Conservation (phyloP, 2,113 vertebrate species). For the Pyxicephalus adspersus region DNA sequence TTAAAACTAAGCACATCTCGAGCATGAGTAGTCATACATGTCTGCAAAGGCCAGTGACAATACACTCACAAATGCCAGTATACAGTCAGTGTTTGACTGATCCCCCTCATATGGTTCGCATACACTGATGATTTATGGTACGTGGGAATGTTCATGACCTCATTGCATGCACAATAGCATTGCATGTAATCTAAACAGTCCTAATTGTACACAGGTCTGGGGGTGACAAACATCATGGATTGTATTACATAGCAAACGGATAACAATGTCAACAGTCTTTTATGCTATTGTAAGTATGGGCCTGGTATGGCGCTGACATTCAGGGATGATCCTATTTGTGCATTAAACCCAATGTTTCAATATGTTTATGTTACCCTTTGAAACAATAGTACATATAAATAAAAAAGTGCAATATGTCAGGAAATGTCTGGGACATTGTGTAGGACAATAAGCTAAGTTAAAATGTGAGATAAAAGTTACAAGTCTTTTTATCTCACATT, state of each 20-base stretch:
- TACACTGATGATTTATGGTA: conserved; percentile 50
- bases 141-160: conserved; percentile 32
- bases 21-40: conserved; percentile 33
- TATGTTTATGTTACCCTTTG: no score
- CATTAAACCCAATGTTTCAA: no score
- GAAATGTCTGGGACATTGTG: no score
- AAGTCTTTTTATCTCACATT: no score
- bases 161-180: conserved; percentile 29
- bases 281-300: neutral
- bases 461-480: no score
- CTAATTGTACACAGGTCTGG: conserved; percentile 34
- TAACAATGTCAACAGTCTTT: neutral
- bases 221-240: conserved; percentile 15
- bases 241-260: neutral
- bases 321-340: no score
- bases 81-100: conserved; percentile 10
- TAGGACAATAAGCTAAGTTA: no score
- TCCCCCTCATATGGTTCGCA: conserved; percentile 46
- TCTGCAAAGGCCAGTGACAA: conserved; percentile 25
- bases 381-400: no score
- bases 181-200: conserved; percentile 32
- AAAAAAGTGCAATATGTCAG: no score
- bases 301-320: no score
- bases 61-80: conserved; percentile 19
- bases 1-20: conserved; percentile 37